Base-by-base conservation (phyloP, 2,113 vertebrate genomes). In the Oreotrochilus melanogaster region DNA sequence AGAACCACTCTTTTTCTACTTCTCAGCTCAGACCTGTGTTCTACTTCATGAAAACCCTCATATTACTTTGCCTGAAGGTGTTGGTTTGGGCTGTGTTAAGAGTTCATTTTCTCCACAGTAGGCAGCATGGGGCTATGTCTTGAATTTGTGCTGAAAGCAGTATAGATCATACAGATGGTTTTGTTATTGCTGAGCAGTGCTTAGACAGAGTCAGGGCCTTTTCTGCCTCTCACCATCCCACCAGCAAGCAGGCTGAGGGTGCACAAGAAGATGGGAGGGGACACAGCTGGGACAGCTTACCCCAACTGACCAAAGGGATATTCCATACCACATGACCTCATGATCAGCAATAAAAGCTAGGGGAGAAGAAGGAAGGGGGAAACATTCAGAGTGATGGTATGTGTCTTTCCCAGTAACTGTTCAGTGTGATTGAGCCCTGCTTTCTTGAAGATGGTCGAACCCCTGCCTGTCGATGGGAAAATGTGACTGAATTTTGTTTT, bases 361-460 rank as follows among this genome's bases (percentile, higher is more conserved):
- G 37, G 9, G 69, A 75, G 42, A 6, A 76, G 30, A 15, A 14
- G 39, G 39, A 4, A 13, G 9, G 7, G 4, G 21, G 45, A 47
- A 47, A 23, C 11, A 2, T 35, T 45, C 1, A 0, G 7, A 35
- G 33, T 18, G 8, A 66, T 9, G 9, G 30, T 3, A 1, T 66
- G 35, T 66, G 21, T 30, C 45, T 64, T 71, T 57, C 30, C 51
- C 57, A 57, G n/a, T 19, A 18, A 37, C 23, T 1, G 0, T 11
- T 16, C n/a, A 0, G 0, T 0, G 0, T 18, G n/a, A 71, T 10
- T 11, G 14, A 85, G 17, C 28, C 50, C 31, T 69, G 78, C 31
- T 57, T 5, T 43, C 33, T 50, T 50, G 28, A 78, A 7, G 16
- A 60, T 30, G 45, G 61, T 28, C 60, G n/a, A 67, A 24, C 54